These are phyloP conservation scores for Ceyx cyanopectus DNA, from an alignment of 2,113 vertebrate genomes.

Conservation along the genomic window DNA sequence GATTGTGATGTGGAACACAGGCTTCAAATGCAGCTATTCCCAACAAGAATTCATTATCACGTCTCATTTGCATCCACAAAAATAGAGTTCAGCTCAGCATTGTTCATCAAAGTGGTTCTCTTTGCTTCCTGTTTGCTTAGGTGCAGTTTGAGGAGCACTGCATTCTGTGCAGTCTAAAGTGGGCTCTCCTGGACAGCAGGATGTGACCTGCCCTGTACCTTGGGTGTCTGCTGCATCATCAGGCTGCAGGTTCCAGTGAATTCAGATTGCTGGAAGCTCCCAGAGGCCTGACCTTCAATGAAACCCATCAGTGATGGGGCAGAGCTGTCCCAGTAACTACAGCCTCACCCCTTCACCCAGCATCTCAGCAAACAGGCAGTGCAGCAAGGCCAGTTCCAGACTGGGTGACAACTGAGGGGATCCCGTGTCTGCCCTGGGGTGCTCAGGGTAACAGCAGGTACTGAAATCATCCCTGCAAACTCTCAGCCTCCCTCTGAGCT, in stretches of 20 bases:
- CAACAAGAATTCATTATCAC: background rate
- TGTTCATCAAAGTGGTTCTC: background rate
- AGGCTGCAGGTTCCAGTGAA: background rate
- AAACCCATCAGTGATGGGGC: background rate
- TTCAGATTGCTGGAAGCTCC: background rate
- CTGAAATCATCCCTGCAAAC: background rate
- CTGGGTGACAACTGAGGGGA: background rate
- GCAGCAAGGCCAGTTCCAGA: background rate
- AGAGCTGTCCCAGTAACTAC: background rate
- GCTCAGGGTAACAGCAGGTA: background rate
- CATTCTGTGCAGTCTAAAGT: too few relatives aligned
- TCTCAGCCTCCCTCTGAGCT: background rate
- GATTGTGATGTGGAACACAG: background rate
- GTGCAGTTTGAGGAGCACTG: background rate
- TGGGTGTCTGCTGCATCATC: accelerated
- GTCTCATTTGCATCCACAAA: background rate
- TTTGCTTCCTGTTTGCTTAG: background rate
- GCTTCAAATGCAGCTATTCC: background rate
- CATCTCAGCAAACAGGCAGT: background rate
- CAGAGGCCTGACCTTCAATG: accelerated
- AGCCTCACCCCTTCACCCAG: too few relatives aligned
- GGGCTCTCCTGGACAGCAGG: too few relatives aligned
- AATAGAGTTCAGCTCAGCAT: background rate
- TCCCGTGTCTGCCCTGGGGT: background rate
- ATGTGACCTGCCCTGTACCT: background rate